Base-by-base conservation (phyloP, 1,140 invertebrate genomes). In the Dufourea novaeangliae region DNA sequence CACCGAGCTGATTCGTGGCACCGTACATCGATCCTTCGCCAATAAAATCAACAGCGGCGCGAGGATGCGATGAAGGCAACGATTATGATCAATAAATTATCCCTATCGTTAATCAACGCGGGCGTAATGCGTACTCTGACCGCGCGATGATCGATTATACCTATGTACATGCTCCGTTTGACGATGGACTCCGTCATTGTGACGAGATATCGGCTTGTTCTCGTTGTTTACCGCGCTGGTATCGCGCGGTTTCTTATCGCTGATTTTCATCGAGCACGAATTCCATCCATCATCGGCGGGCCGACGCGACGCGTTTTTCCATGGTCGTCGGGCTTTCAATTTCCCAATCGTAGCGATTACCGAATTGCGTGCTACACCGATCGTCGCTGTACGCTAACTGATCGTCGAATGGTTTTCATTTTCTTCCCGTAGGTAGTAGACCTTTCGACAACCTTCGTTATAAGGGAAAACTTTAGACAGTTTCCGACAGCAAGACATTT, bases 1-100 rank as follows among this genome's bases (percentile, higher is more conserved):
- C n/a, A 20, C 32, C 32, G 34, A 14, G 27, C n/a, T 25, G 34
- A 68, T 34, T 68, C 52, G 63, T 52, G n/a, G 22, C 41, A 10
- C n/a, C 29, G 63, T 22, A 14, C 50, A 46, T 61, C 41, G 66
- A 70, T 69, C 34, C 32, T 20, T 0, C 10, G 66, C 67, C 41
- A 70, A 77, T 77, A 77, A 77, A 77, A 70, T 77, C 56, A 70
- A 77, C 74, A 62, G 37, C n/a, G 44, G 12, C 10, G n/a, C 22
- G 12, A 29, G 54, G 41, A 62, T 17, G 66, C 66, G 74, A 62
- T 12, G 64, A 77, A 70, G 67, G 66, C 41, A 76, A 70, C 67
- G 74, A 77, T 77, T 41, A 77, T 20, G 67, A 17, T 41, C 74
- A 25, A 77, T 77, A 61, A 70, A 77, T 77, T 77, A 77, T 62